Conservation (phyloP, 92 coral and sea anemone species). For the Siderastrea siderea region DNA sequence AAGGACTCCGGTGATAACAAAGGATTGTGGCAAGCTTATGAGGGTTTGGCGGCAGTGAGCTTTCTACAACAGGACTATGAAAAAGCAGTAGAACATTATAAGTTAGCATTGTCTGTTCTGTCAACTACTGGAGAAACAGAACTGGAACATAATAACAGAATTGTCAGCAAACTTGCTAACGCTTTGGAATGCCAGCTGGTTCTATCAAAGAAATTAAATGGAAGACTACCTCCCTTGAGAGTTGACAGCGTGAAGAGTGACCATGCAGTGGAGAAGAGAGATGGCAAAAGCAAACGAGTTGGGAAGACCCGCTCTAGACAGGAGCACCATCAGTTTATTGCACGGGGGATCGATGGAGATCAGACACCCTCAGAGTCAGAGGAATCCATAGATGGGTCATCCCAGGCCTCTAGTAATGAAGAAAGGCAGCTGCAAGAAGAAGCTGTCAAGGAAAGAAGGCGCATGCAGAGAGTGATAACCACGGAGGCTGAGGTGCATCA, state of each 20-base stretch:
- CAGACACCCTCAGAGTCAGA: conserved; percentile 60
- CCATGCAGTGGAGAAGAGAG: conserved; percentile 51
- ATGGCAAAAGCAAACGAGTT: conserved; percentile 44
- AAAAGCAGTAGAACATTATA: conserved; percentile 89
- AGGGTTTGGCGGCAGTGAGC: conserved; percentile 94
- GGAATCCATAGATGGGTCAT: conserved; percentile 20
- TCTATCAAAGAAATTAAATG: conserved; percentile 53
- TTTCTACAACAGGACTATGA: conserved; percentile 82
- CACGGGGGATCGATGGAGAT: conserved; percentile 88
- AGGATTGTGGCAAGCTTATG: conserved; percentile 97
- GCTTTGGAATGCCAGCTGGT: conserved; percentile 89
- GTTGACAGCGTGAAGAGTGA: conserved; percentile 23
- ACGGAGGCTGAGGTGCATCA: conserved; percentile 34
- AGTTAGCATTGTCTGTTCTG: conserved; percentile 81
- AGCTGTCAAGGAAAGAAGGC: conserved; percentile 3
- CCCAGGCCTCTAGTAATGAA: conserved; percentile 12
- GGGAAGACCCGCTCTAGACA: conserved; percentile 88
- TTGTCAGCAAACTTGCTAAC: conserved; percentile 91
- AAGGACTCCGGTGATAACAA: conserved; percentile 78
- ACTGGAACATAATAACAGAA: conserved; percentile 81
- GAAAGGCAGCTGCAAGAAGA: neutral
- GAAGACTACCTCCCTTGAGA: conserved; percentile 32
- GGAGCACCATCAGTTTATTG: conserved; percentile 91
- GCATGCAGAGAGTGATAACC: conserved; percentile 23
- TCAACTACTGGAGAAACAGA: conserved; percentile 70